Conservation (phyloP, 1,140 invertebrate species). For the Rhopalosiphum maidis region DNA sequence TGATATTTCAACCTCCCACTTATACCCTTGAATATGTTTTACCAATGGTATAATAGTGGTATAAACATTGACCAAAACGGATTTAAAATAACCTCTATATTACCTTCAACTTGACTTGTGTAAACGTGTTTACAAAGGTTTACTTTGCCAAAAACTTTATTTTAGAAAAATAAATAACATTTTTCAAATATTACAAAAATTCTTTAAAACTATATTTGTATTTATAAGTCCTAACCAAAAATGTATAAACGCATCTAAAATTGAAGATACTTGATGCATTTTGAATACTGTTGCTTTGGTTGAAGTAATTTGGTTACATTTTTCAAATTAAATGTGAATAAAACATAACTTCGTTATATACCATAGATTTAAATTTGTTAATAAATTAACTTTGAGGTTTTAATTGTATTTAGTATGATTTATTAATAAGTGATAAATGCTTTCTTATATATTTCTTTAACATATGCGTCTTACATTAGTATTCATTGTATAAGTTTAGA, state of each 20-base stretch:
- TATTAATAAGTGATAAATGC: background rate
- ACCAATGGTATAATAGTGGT: background rate
- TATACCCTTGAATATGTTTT: slow-evolving; percentile 14
- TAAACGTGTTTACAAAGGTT: background rate
- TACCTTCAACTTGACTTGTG: background rate
- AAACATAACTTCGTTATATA: background rate
- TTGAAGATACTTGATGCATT: background rate
- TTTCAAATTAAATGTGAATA: background rate
- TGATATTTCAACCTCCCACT: slow-evolving; percentile 25
- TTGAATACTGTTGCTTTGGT: background rate
- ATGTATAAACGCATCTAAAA: background rate
- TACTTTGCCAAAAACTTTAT: background rate
- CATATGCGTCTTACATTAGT: too few relatives aligned
- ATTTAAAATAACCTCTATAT: slow-evolving; percentile 25
- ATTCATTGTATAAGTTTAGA: background rate
- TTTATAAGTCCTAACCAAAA: background rate
- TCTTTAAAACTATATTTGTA: background rate
- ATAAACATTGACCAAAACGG: slow-evolving; percentile 35
- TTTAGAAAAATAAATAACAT: background rate
- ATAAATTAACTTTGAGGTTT: background rate
- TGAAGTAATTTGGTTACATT: background rate
- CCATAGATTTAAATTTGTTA: background rate
- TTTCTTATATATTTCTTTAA: too few relatives aligned
- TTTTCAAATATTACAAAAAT: too few relatives aligned
- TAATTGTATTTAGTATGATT: background rate